Evolutionary conservation across 2,888 invertebrate species (phyloP), one percentile per base, ranked within the genome.

Genomic region (Acanthosepion esculentum): DNA sequence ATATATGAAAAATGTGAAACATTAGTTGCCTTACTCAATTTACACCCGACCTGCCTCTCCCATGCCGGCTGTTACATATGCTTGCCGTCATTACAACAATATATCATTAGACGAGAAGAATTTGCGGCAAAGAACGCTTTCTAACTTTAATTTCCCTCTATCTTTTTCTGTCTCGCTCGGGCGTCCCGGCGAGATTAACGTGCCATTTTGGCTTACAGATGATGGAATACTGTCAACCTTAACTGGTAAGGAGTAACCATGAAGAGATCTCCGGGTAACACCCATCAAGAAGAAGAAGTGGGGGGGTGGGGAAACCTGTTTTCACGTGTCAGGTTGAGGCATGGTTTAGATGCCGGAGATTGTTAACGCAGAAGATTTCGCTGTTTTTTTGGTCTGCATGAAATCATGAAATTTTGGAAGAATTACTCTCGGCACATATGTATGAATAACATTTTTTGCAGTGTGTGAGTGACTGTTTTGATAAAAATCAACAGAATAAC

Each of bases 111-210:
- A 59, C 59, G 59, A 59, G 23, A 59, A 59, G 23, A 20, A 59
- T 59, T 59, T 59, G 59, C 20, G 59, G 20, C 59, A 20, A 20
- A 59, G 59, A 59, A 59, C 5, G 20, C 26, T 59, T 23, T 59
- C 59, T 7, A 59, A 23, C 29, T n/a, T n/a, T 78, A 29, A 10
- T 12, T n/a, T n/a, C n/a, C 4, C n/a, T 8, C 33, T 78, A 1
- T 78, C n/a, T n/a, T 8, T 78, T n/a, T 33, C 0, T n/a, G 0
- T 78, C n/a, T 8, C 78, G n/a, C n/a, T 78, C n/a, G n/a, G 78
- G 78, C n/a, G 78, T 78, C 78, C 78, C 78, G n/a, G n/a, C 78
- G n/a, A 78, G 78, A 78, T 78, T 78, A 78, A 78, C 78, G 78
- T 78, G 78, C 78, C 78, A 78, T 78, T 78, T 78, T 78, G n/a